Base-by-base conservation (phyloP, 2,113 vertebrate species). In the Mustela nigripes region DNA sequence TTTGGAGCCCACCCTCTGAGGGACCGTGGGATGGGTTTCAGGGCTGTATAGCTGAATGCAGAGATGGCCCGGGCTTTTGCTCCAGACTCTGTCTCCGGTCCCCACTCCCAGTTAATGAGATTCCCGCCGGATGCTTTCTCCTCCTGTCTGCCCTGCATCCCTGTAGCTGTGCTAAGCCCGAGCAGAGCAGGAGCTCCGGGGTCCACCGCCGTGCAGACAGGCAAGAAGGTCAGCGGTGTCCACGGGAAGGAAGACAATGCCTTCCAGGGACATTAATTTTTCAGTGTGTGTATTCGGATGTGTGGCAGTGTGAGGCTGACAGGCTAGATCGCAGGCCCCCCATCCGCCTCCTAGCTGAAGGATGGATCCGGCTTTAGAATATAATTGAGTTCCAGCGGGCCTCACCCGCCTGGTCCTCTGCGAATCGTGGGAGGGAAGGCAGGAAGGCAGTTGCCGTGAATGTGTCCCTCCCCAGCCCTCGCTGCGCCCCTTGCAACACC, bases 191-290 rank as follows among this genome's bases (percentile, higher is more conserved):
- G 74, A 5, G 15, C 50, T 65, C 36, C 1, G 0, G 24, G 53
- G 8, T 36, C 58, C 4, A 0, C 84, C 0, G n/a, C 82, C 36
- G n/a, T 26, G 19, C 60, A 91, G 89, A 67, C 33, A 76, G 79
- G 90, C 45, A 8, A 33, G 96, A 39, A 96, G 95, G 91, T 91
- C 98, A 95, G 76, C 21, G 60, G 22, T 67, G 31, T 95, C 90
- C 45, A 11, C 0, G 18, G 67, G 62, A 94, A 97, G 81, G 86
- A 85, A 98, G 85, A 63, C 16, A 1, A 8, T 93, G 91, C 73
- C 93, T 96, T 89, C 86, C 67, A 86, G 93, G 93, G 60, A 63
- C 93, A 95, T 98, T 89, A 91, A 96, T 97, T 97, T 97, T 97
- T 98, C 89, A 98, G 85, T 93, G 78, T 50, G 81, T 95, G 88